These are phyloP conservation scores for Antheraea yamamai DNA, from an alignment of 2,888 invertebrate species.

Conservation along the genomic window DNA sequence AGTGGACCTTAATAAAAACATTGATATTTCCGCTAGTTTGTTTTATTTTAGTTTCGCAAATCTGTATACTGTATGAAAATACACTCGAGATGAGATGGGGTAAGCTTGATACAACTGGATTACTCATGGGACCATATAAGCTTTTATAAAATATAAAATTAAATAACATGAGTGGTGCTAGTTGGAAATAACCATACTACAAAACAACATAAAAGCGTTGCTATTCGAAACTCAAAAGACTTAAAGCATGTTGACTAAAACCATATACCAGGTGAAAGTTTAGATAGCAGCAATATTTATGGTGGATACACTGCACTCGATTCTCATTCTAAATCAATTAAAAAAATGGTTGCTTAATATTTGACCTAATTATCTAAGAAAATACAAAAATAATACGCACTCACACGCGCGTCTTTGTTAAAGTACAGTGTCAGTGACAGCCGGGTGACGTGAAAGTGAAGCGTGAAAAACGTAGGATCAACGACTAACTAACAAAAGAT, in stretches of 20 bases:
- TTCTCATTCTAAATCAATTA: no score
- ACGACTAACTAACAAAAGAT: no score
- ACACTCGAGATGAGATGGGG: neutral
- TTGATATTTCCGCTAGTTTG: neutral
- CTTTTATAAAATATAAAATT: neutral
- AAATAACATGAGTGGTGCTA: neutral
- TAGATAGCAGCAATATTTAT: no score
- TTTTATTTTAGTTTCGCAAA: neutral
- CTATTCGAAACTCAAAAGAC: neutral
- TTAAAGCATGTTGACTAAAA: neutral
- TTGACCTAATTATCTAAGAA: no score
- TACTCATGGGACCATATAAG: neutral
- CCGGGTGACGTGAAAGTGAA: no score
- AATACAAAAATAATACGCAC: no score
- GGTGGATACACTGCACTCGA: no score
- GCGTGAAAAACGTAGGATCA: no score
- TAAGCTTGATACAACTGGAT: neutral
- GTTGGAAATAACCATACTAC: neutral
- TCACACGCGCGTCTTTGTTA: no score
- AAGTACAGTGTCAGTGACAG: no score
- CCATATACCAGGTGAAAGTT: no score
- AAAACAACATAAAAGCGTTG: neutral
- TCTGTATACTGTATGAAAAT: neutral
- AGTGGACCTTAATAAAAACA: neutral
- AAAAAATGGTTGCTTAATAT: no score